Base-by-base conservation (phyloP, 2,113 vertebrate genomes). In the Tachysurus fulvidraco region DNA sequence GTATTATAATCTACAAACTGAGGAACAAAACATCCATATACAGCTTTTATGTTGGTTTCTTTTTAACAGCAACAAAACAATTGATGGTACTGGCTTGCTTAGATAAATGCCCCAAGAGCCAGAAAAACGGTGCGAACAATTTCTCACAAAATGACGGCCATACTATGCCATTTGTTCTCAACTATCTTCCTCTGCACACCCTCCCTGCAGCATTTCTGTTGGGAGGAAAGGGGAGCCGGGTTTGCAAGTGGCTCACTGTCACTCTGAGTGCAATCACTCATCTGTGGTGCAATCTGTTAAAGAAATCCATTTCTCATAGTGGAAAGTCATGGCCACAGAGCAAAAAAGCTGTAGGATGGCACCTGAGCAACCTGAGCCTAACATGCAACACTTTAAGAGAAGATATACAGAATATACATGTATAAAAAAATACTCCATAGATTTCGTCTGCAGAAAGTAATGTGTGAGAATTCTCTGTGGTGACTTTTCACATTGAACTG, bases 51-150 rank as follows among this genome's bases (percentile, higher is more conserved):
- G 64, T 77, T 44, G 64, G 73, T n/a, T 44, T 50, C 52, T 28
- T 12, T 81, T 81, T 30, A 76, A 44, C 14, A 46, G 76, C 55
- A 76, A 59, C 36, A 60, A 54, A 28, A 55, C 21, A 59, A 50
- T n/a, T 36, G 41, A 50, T 36, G 41, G 78, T 59, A 52, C 67
- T 59, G 14, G 25, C 46, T 57, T 64, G 79, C 81, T 85, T 73
- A 91, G 86, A 93, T 84, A 91, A 89, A 93, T 88, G 86, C 87
- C 73, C 88, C 69, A 80, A 90, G 87, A 87, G 88, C 85, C 86
- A 91, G 81, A 4, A 85, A 88, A 85, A 91, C 92, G 90, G 93
- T 91, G 90, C 89, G 89, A 89, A 92, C 93, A 83, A 94, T 93
- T 90, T 91, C 44, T 83, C 81, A 79, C 84, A 91, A 89, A 93